Conservation (phyloP, 2,113 vertebrate species). For the chimpanzee (Pan troglodytes) region DNA sequence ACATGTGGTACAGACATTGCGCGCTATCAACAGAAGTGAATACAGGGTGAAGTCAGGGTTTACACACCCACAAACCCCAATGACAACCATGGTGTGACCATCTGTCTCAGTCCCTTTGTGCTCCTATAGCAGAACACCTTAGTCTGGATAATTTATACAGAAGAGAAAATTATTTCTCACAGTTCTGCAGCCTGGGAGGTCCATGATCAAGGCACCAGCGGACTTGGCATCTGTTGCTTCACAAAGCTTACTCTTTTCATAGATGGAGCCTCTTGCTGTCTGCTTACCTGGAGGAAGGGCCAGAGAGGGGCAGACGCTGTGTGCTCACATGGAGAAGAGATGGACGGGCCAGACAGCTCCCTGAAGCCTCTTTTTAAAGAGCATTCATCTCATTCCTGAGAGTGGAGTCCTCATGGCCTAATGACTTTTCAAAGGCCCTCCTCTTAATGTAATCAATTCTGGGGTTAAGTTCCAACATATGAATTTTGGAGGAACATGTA, state of each 20-base stretch:
- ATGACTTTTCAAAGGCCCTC: neutral
- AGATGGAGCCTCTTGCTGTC: neutral
- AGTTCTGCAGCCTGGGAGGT: neutral
- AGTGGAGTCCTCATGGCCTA: no score
- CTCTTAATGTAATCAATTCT: neutral
- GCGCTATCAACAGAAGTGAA: rapidly evolving
- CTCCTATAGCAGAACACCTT: neutral
- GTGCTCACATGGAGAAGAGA: rapidly evolving
- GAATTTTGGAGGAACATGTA: neutral
- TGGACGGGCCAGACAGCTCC: rapidly evolving
- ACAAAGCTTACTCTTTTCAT: no score
- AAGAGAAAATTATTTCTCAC: neutral
- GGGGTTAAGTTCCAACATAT: neutral
- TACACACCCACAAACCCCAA: rapidly evolving
- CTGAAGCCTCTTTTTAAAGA: no score
- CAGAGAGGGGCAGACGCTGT: no score
- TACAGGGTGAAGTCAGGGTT: rapidly evolving
- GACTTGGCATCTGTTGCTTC: no score
- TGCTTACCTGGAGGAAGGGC: no score
- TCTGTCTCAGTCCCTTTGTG: neutral
- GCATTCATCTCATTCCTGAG: rapidly evolving
- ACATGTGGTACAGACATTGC: neutral
- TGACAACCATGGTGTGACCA: rapidly evolving
- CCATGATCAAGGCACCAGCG: no score
- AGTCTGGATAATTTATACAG: neutral